These are phyloP conservation scores for Arrhopalites spinosus DNA, from an alignment of 2,888 invertebrate genomes.

Conservation along the genomic window DNA sequence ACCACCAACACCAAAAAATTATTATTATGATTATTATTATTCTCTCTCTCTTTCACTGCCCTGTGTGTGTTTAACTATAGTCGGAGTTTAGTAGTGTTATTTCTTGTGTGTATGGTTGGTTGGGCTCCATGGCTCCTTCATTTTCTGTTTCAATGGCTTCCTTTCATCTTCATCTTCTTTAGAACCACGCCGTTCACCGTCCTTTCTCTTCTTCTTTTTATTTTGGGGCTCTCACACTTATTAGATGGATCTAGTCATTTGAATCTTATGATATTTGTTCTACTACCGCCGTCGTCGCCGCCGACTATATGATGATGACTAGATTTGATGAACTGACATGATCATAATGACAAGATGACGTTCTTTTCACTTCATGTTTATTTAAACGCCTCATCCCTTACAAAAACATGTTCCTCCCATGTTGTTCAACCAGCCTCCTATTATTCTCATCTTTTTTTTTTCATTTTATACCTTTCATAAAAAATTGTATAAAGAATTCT, in stretches of 20 bases:
- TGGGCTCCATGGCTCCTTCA: slow-evolving; percentile 18
- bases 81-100: not conserved
- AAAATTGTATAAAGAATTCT: not conserved
- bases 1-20: not conserved
- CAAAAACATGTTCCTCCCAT: not conserved
- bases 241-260: slow-evolving; percentile 18
- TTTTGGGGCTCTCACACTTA: slow-evolving; percentile 4
- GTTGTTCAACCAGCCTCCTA: not conserved
- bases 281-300: slow-evolving; percentile 4
- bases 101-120: not conserved
- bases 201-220: not conserved
- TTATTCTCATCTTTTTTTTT: not conserved
- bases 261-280: slow-evolving; percentile 7
- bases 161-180: slow-evolving; percentile 31
- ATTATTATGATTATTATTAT: slow-evolving; percentile 9
- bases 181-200: slow-evolving; percentile 20
- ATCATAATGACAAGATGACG: slow-evolving; percentile 22
- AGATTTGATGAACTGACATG: slow-evolving; percentile 11
- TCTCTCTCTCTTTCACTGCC: not conserved
- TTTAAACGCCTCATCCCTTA: not conserved
- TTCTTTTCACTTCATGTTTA: slow-evolving; percentile 11
- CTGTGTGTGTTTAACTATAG: slow-evolving; percentile 6
- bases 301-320: slow-evolving; percentile 17
- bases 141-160: slow-evolving; percentile 31
- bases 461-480: too few species aligned